Conservation (phyloP, 2,888 invertebrate genomes). For the Silvanus unidentatus region DNA sequence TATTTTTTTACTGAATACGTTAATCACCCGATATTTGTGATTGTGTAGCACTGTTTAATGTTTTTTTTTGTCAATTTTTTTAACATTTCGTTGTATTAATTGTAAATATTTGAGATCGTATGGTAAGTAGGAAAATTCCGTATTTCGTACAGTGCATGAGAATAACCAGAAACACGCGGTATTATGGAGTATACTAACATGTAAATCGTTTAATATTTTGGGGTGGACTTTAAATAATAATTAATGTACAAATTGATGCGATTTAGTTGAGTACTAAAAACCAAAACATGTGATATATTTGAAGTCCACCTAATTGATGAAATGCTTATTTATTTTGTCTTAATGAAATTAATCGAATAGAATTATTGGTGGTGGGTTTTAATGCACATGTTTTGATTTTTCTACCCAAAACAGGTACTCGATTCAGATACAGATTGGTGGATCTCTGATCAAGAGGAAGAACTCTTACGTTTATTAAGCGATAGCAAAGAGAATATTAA, state of each 20-base stretch:
- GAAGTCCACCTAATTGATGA: slow-evolving; percentile 45
- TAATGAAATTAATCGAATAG: slow-evolving; percentile 8
- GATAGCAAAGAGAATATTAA: slow-evolving; percentile 61
- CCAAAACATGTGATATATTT: slow-evolving; percentile 44
- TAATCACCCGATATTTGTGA: too few species aligned
- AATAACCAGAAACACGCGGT: too few species aligned
- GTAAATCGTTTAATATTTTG: slow-evolving; percentile 8
- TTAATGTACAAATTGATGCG: slow-evolving; percentile 2
- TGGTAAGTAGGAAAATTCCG: too few species aligned
- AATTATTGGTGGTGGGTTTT: slow-evolving; percentile 35
- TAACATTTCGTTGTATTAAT: not conserved
- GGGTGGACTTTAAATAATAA: slow-evolving; percentile 50
- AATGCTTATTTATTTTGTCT: slow-evolving; percentile 13
- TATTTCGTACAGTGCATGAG: too few species aligned
- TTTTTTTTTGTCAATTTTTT: slow-evolving; percentile 9
- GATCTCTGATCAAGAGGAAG: slow-evolving; percentile 74
- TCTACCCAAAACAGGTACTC: slow-evolving; percentile 40
- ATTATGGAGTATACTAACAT: not conserved
- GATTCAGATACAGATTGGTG: slow-evolving; percentile 72
- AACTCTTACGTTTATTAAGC: slow-evolving; percentile 66
- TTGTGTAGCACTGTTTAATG: not conserved
- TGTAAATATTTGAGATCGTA: not conserved
- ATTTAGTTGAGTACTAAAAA: slow-evolving; percentile 11
- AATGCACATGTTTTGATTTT: slow-evolving; percentile 44
- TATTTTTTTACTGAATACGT: too few species aligned